Evolutionary conservation across 2,113 vertebrate species (phyloP).

Genomic region (Condylura cristata): DNA sequence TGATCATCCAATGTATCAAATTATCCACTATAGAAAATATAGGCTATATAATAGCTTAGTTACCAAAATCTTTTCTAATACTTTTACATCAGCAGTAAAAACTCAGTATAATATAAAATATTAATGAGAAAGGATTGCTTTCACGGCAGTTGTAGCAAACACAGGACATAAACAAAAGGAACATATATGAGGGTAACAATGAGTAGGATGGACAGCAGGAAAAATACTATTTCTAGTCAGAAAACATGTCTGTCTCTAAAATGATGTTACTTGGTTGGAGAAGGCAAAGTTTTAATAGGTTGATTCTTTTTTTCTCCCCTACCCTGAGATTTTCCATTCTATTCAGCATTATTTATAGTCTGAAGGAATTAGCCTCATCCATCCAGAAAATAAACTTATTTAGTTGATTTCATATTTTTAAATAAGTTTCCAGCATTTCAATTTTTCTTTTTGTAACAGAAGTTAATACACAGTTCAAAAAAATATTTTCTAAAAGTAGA

Average conservation of each 20-base stretch:
- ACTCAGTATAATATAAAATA: constrained; percentile 45
- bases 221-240: neutral
- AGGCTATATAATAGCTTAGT: neutral
- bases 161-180: neutral
- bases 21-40: too few species aligned
- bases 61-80: constrained; percentile 18
- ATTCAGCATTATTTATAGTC: neutral
- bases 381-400: neutral
- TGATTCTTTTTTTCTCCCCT: neutral
- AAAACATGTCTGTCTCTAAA: neutral
- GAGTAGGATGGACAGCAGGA: neutral
- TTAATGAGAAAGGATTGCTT: neutral
- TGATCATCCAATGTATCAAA: neutral
- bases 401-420: neutral
- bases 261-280: neutral
- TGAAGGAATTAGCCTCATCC: neutral
- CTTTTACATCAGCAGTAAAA: constrained; percentile 50
- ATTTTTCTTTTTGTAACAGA: constrained; percentile 34
- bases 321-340: neutral
- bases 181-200: neutral
- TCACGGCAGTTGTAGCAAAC: neutral
- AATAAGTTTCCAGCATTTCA: neutral
- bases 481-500: constrained; percentile 54
- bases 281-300: neutral
- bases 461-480: neutral